phyloP scores from a whole-genome alignment of 2,113 vertebrate species.

The Carassius gibelio region DNA sequence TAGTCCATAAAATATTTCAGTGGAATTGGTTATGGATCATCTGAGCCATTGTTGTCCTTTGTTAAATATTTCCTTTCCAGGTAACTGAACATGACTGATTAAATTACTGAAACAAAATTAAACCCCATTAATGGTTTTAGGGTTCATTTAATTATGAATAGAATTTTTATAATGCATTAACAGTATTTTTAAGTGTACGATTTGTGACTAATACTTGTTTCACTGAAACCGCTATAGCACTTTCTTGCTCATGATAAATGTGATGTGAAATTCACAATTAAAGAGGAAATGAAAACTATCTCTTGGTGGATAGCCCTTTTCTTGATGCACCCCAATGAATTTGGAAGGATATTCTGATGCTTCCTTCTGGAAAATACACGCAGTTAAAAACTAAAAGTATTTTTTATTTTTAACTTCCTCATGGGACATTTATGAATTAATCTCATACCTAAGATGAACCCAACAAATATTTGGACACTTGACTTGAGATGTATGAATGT shows the following conservation, averaged over 20 bases:
- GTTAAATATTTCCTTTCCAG: background rate
- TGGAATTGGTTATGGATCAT: background rate
- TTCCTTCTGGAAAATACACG: background rate
- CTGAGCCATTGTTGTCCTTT: background rate
- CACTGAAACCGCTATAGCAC: background rate
- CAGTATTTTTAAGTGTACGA: background rate
- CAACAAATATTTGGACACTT: background rate
- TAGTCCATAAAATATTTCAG: background rate
- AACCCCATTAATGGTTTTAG: background rate
- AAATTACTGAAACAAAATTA: background rate
- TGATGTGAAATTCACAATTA: conserved; percentile 14
- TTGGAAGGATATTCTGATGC: no score
- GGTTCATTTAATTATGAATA: background rate
- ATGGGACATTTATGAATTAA: background rate
- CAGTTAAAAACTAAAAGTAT: background rate
- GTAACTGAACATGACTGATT: background rate
- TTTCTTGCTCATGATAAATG: background rate
- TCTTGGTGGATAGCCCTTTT: no score
- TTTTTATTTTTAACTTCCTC: background rate
- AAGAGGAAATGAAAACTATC: background rate
- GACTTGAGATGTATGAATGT: background rate
- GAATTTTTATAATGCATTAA: background rate
- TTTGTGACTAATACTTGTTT: background rate
- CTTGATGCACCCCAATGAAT: no score
- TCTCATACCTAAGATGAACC: no score